Percentiles rank a stretch among this genome's conserved stretches.
These are phyloP conservation scores for Gymnobelideus leadbeateri DNA, from an alignment of 2,113 vertebrate species.

Conservation along the genomic window DNA sequence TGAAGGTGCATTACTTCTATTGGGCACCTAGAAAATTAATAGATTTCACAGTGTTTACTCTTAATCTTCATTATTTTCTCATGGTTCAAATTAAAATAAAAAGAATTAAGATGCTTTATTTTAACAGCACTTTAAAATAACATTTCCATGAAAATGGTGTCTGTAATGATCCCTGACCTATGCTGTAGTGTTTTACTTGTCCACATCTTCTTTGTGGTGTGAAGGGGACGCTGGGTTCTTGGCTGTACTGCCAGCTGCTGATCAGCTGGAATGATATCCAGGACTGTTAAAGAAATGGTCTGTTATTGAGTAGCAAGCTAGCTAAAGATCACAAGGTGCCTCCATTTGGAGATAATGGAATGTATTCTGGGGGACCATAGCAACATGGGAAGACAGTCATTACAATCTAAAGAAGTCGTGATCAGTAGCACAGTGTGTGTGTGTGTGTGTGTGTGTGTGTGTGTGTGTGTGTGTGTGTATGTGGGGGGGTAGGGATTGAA, in stretches of 20 bases:
- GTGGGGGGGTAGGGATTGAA: too few relatives aligned
- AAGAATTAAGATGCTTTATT: not conserved
- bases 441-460: too few relatives aligned
- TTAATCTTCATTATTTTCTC: not conserved
- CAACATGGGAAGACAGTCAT: not conserved
- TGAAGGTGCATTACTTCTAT: not conserved
- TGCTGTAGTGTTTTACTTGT: not conserved
- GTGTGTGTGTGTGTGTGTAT: too few relatives aligned
- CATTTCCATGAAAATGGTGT: not conserved
- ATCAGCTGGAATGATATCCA: not conserved
- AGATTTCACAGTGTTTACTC: not conserved
- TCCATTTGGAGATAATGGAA: not conserved
- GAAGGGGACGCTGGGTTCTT: not conserved
- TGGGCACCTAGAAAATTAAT: not conserved
- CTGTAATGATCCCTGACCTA: not conserved
- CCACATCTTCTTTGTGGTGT: not conserved
- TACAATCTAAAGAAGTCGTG: not conserved
- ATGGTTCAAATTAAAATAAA: not conserved
- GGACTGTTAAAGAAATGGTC: too few relatives aligned
- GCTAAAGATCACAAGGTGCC: not conserved
- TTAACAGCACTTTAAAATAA: not conserved
- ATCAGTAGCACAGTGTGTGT: not conserved
- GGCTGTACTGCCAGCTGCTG: not conserved
- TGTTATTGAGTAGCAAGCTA: not conserved
- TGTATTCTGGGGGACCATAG: not conserved